Base-by-base conservation (phyloP, 2,888 invertebrate species). In the Schizotus pectinicornis region DNA sequence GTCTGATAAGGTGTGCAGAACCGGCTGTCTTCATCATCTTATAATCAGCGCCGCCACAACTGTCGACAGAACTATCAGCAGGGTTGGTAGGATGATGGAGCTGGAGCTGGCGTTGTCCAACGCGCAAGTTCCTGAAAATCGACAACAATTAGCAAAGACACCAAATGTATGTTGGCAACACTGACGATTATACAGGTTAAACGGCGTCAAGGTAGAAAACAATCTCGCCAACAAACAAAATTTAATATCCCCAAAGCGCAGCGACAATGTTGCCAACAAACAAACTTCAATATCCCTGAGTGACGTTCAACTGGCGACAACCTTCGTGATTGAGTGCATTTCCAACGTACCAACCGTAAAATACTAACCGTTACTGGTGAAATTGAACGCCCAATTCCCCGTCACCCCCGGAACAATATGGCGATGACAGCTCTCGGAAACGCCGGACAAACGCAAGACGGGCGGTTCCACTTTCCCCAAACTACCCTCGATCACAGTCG, bases 381-480 rank as follows among this genome's bases (percentile, higher is more conserved):
- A 85, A 74, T 88, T 88, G 77, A 87, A 88, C 0, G 86, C 85
- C 80, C 83, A 84, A 65, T 83, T 82, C 0, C 85, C 86, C 22
- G 77, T 80, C 13, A 80, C 70, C 9, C 85, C 85, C 0, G 86
- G 85, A 53, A 75, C 65, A 6, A 84, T 79, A 66, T 79, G 71
- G 50, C 88, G 79, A 68, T 84, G 84, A 75, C 88, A 88, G 14
- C 85, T 81, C 59, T 84, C 84, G 0, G 82, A 75, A 60, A 84
- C 82, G 5, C 81, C 83, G 11, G 84, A 83, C 63, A 87, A 75
- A n/a, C 81, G 80, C 56, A 79, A 62, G 8, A 76, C 67, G 14
- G 74, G 70, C 30, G 76, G 73, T 8, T 75, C 77, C 7, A 61
- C 61, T 12, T 62, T 72, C 6, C 71, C 70, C 32, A 70, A 51